These are phyloP conservation scores for Frieseomelitta varia DNA, from an alignment of 1,140 invertebrate genomes.

Conservation along the genomic window DNA sequence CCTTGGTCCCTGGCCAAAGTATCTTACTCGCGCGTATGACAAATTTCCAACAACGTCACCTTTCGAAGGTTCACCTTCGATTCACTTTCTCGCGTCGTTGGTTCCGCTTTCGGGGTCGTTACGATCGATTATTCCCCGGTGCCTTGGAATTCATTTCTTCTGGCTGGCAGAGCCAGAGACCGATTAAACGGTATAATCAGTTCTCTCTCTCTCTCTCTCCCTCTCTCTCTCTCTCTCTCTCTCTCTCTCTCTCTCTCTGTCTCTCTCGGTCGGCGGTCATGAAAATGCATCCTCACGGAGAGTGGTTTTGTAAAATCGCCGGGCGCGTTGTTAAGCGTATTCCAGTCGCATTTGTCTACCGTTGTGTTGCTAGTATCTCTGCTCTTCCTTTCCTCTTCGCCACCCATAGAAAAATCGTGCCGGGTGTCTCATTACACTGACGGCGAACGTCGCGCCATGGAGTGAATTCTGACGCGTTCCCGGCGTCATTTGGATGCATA, in stretches of 20 bases:
- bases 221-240: no score
- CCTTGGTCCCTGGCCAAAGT: no score
- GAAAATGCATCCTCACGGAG: constrained; percentile 17
- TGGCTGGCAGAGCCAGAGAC: no score
- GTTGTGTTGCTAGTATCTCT: not conserved
- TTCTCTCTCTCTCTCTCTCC: not conserved
- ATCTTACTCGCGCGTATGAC: no score
- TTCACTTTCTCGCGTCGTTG: constrained; percentile 16
- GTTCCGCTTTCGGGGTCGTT: not conserved
- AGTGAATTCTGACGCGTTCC: constrained; percentile 24
- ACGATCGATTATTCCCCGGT: not conserved
- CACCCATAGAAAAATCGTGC: constrained; percentile 29
- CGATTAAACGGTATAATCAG: constrained; percentile 27
- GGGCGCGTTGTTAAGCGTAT: constrained; percentile 2
- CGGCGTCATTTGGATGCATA: not conserved
- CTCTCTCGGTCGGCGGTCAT: not conserved
- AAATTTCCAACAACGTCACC: not conserved
- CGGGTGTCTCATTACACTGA: constrained; percentile 36
- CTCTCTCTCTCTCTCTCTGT: no score
- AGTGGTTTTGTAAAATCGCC: constrained; percentile 23
- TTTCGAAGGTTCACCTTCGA: not conserved
- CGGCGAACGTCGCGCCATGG: constrained; percentile 14
- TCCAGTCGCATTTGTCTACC: constrained; percentile 1
- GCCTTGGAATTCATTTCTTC: not conserved
- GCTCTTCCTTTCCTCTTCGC: not conserved